Evolutionary conservation across 2,797 vertebrate species (phyloP).

Genomic region (Trichosurus vulpecula): DNA sequence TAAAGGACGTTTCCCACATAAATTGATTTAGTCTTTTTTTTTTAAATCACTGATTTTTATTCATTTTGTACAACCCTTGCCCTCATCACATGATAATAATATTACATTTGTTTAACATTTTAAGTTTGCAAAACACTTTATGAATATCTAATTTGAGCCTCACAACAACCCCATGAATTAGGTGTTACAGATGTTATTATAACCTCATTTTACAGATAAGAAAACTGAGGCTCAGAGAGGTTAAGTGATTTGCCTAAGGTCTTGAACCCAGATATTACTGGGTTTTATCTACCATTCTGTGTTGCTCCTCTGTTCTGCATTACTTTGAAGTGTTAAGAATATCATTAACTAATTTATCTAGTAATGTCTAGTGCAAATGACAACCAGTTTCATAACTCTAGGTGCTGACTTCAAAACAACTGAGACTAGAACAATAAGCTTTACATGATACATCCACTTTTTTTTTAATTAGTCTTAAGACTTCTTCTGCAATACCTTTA

Average conservation of each 20-base stretch:
- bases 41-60: conserved; percentile 21
- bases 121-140: not conserved
- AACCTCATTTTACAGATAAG: not conserved
- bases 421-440: not conserved
- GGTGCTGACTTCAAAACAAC: not conserved
- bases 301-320: not conserved
- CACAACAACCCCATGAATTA: not conserved
- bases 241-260: not conserved
- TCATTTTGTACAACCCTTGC: not conserved
- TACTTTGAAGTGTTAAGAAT: not conserved
- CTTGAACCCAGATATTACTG: not conserved
- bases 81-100: conserved; percentile 9
- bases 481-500: not conserved
- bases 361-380: conserved; percentile 27
- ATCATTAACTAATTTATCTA: not conserved
- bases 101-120: not conserved
- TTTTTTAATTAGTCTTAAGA: conserved; percentile 40
- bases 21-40: not conserved
- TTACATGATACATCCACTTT: conserved; percentile 28
- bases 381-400: not conserved
- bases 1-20: conserved; percentile 19
- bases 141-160: not conserved
- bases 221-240: not conserved
- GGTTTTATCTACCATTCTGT: not conserved
- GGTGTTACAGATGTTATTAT: not conserved